These are phyloP conservation scores for Scarus forsteni DNA, from an alignment of 2,797 vertebrate species.

Conservation along the genomic window DNA sequence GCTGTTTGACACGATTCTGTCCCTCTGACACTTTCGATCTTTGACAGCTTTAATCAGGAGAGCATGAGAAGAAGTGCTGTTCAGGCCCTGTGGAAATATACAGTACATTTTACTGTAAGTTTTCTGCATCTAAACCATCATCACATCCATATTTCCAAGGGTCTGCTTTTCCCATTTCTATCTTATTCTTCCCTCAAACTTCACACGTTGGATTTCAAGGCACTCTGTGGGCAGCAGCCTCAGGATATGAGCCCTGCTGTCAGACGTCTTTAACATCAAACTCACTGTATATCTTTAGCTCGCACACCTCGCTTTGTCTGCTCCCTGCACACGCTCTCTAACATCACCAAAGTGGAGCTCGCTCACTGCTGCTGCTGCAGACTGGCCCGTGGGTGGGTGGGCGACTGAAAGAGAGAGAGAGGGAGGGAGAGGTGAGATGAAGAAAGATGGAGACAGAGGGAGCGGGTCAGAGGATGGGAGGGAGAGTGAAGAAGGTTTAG, in stretches of 20 bases:
- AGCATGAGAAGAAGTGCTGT: neutral
- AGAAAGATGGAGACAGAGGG: conserved; percentile 47
- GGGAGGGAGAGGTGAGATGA: conserved; percentile 2
- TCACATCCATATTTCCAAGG: neutral
- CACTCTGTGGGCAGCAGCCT: conserved; percentile 38
- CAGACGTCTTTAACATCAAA: conserved; percentile 41
- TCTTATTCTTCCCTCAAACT: conserved; percentile 21
- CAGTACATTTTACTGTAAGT: neutral
- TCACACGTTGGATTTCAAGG: conserved; percentile 27
- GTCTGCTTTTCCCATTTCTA: neutral
- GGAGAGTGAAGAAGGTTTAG: conserved; percentile 26
- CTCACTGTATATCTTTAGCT: conserved; percentile 11
- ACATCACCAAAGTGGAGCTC: conserved; percentile 27
- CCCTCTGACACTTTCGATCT: neutral
- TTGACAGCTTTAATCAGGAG: neutral
- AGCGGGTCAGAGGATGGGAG: conserved; percentile 54
- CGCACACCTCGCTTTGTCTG: conserved; percentile 33
- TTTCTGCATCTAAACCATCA: neutral
- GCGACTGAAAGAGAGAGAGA: conserved; percentile 4
- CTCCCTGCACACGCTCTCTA: conserved; percentile 18
- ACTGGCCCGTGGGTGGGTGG: conserved; percentile 38
- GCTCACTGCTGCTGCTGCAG: conserved; percentile 38
- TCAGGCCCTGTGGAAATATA: neutral
- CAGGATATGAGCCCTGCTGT: conserved; percentile 37
- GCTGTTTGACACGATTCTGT: neutral